Conservation (phyloP, 2,113 vertebrate species). For the Sorex fumeus region DNA sequence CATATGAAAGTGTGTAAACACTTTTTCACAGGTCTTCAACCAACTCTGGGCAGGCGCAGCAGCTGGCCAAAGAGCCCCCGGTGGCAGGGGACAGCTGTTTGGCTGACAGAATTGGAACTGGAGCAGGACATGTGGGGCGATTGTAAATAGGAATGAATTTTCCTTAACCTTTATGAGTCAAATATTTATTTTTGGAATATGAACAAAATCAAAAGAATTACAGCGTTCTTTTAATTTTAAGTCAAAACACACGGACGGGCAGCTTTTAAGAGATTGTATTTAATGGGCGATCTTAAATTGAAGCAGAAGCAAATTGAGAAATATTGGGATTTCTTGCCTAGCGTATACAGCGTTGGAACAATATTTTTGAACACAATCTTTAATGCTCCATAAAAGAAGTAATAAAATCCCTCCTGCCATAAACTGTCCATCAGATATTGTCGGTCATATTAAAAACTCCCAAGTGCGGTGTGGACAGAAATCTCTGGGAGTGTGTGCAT, state of each 20-base stretch:
- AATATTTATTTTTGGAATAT: slow-evolving; percentile 90
- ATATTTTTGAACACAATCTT: slow-evolving; percentile 68
- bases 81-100: slow-evolving; percentile 87
- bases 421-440: slow-evolving; percentile 78
- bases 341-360: slow-evolving; percentile 56
- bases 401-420: slow-evolving; percentile 83
- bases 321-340: slow-evolving; percentile 79
- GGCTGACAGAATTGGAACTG: slow-evolving; percentile 89
- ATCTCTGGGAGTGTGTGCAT: not conserved
- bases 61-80: slow-evolving; percentile 84
- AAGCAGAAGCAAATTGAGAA: slow-evolving; percentile 84
- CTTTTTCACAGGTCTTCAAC: slow-evolving; percentile 84
- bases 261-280: slow-evolving; percentile 87
- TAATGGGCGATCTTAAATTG: slow-evolving; percentile 84
- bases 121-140: slow-evolving; percentile 78
- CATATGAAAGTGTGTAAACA: slow-evolving; percentile 76
- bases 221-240: slow-evolving; percentile 87
- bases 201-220: slow-evolving; percentile 89
- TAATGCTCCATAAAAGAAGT: slow-evolving; percentile 81
- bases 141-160: slow-evolving; percentile 91
- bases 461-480: slow-evolving; percentile 37
- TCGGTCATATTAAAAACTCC: slow-evolving; percentile 49
- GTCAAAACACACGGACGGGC: slow-evolving; percentile 86
- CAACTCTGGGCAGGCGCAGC: slow-evolving; percentile 73
- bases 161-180: slow-evolving; percentile 89